Percentiles rank a stretch among this genome's conserved stretches.
Evolutionary conservation across 2,888 invertebrate genomes (phyloP).

Genomic region (Euproctis similis): DNA sequence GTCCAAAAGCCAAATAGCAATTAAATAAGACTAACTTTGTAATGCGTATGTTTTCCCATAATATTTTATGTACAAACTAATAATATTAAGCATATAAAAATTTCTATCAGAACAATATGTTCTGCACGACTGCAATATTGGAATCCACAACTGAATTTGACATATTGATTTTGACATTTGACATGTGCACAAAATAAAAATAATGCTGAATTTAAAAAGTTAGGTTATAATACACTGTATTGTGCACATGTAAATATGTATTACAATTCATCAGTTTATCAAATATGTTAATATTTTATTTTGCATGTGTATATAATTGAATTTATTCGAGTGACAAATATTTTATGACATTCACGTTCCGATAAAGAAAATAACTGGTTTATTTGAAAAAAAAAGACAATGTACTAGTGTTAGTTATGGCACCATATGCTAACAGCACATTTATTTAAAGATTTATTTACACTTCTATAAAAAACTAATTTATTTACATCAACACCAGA

Average conservation of each 20-base stretch:
- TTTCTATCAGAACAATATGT: constrained; percentile 20
- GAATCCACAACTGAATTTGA: constrained; percentile 23
- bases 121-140: constrained; percentile 9
- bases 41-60: constrained; percentile 76
- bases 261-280: too few relatives aligned
- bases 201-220: too few relatives aligned
- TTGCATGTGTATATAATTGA: too few relatives aligned
- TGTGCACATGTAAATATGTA: too few relatives aligned
- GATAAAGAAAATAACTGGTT: constrained; percentile 20
- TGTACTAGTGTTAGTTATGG: constrained; percentile 66
- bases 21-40: constrained; percentile 64
- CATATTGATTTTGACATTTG: too few relatives aligned
- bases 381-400: constrained; percentile 43
- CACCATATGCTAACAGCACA: constrained; percentile 72
- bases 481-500: constrained; percentile 34
- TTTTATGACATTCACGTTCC: background rate
- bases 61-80: constrained; percentile 62
- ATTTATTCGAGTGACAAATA: constrained; percentile 8
- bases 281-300: too few relatives aligned
- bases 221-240: too few relatives aligned
- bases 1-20: constrained; percentile 65
- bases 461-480: constrained; percentile 35
- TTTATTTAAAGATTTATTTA: constrained; percentile 35
- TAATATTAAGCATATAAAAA: constrained; percentile 33
- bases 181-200: too few relatives aligned